phyloP scores from a whole-genome alignment of 2,888 invertebrate genomes.

The Parasteatoda lunata region DNA sequence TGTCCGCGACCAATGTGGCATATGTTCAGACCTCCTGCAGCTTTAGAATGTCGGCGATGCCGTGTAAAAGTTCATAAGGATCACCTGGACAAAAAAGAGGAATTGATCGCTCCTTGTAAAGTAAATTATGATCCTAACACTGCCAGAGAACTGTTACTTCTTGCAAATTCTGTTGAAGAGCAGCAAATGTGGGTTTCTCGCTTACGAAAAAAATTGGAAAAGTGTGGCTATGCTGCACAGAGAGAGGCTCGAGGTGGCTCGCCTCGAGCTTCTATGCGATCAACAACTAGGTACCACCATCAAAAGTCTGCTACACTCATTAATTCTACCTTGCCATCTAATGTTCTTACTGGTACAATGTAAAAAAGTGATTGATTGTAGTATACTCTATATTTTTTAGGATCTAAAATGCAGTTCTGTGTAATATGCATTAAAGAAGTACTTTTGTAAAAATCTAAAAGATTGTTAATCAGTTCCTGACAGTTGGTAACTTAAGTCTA shows the following conservation, averaged over 20 bases:
- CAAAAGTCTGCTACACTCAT: slow-evolving; percentile 64
- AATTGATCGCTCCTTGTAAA: slow-evolving; percentile 94
- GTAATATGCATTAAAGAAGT: neutral
- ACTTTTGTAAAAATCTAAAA: neutral
- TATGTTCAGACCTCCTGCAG: slow-evolving; percentile 97
- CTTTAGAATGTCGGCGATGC: slow-evolving; percentile 97
- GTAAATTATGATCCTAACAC: slow-evolving; percentile 94
- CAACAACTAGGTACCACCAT: slow-evolving; percentile 64
- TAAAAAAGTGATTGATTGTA: slow-evolving; percentile 18
- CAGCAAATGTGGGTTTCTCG: slow-evolving; percentile 70
- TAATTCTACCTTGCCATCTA: slow-evolving; percentile 42
- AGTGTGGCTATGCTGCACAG: slow-evolving; percentile 70
- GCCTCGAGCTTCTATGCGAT: slow-evolving; percentile 68
- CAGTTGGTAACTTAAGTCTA: neutral
- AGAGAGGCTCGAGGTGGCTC: slow-evolving; percentile 64
- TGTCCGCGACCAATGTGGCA: slow-evolving; percentile 98
- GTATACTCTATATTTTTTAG: neutral
- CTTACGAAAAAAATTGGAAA: slow-evolving; percentile 70
- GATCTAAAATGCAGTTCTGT: neutral
- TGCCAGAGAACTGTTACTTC: slow-evolving; percentile 90
- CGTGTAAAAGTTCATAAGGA: slow-evolving; percentile 98
- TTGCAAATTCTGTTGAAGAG: slow-evolving; percentile 68
- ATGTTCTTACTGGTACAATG: slow-evolving; percentile 49
- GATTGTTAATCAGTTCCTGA: neutral
- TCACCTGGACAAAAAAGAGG: slow-evolving; percentile 90